Evolutionary conservation across 2,888 invertebrate species (phyloP).

Genomic region (Chrysolina oricalcia): DNA sequence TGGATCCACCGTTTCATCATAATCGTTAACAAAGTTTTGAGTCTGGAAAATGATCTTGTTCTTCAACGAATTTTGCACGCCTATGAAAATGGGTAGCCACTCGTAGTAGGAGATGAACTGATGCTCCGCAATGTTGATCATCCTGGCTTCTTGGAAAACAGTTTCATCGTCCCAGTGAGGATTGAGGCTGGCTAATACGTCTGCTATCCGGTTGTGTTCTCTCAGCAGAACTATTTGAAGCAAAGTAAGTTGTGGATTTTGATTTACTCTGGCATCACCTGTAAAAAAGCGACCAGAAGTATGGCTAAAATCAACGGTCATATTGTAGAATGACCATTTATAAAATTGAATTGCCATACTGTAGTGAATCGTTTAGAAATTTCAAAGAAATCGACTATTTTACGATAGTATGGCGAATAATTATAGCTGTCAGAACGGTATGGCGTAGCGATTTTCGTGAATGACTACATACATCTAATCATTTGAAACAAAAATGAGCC

Average conservation of each 20-base stretch:
- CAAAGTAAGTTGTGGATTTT: conserved; percentile 82
- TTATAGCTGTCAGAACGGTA: no score
- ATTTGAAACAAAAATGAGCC: no score
- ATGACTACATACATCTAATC: no score
- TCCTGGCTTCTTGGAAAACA: conserved; percentile 82
- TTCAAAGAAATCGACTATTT: no score
- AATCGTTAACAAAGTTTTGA: conserved; percentile 78
- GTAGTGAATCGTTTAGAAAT: no score
- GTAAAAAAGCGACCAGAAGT: conserved; percentile 47
- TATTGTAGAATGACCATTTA: no score
- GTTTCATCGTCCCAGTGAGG: conserved; percentile 86
- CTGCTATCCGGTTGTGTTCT: conserved; percentile 84
- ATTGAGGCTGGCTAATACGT: conserved; percentile 76
- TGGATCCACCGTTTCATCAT: conserved; percentile 79
- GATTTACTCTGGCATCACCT: conserved; percentile 83
- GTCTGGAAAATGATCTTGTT: conserved; percentile 79
- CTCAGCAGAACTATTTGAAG: conserved; percentile 80
- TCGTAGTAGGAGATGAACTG: conserved; percentile 86
- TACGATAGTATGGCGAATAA: no score
- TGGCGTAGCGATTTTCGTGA: no score
- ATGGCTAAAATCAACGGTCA: no score
- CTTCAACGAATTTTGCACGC: conserved; percentile 77
- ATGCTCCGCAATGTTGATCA: conserved; percentile 80
- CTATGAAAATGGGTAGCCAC: conserved; percentile 84
- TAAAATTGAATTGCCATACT: no score